Conservation (phyloP, 2,888 invertebrate species). For the Acanthococcus lagerstroemiae region DNA sequence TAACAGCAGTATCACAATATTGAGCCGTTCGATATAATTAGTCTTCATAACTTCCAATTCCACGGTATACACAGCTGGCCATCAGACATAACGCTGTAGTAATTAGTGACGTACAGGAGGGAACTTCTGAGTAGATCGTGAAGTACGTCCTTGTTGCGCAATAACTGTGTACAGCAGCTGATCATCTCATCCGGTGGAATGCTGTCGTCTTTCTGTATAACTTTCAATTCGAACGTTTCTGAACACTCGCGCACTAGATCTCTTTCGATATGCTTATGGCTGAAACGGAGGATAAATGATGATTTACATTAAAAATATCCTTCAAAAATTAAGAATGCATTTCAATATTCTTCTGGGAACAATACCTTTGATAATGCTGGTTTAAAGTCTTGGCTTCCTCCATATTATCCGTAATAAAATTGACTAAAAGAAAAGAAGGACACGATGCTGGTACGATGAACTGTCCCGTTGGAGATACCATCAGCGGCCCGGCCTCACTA, state of each 20-base stretch:
- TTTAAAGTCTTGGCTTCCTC: slow-evolving; percentile 62
- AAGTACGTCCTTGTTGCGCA: slow-evolving; percentile 47
- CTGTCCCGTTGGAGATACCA: slow-evolving; percentile 88
- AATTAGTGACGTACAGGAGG: slow-evolving; percentile 72
- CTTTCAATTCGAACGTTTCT: slow-evolving; percentile 55
- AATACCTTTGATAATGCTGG: slow-evolving; percentile 62
- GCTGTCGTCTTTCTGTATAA: slow-evolving; percentile 80
- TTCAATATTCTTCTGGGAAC: too few relatives aligned
- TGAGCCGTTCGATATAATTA: too few relatives aligned
- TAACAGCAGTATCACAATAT: too few relatives aligned
- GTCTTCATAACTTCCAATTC: slow-evolving; percentile 65
- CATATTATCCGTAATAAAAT: slow-evolving; percentile 69
- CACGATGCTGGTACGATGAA: slow-evolving; percentile 86
- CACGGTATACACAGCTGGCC: slow-evolving; percentile 88
- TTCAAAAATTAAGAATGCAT: too few relatives aligned
- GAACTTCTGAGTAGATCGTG: slow-evolving; percentile 51
- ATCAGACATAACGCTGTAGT: slow-evolving; percentile 82
- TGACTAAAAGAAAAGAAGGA: slow-evolving; percentile 73
- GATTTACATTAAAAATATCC: background rate
- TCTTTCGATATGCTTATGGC: slow-evolving; percentile 70
- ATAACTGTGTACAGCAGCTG: slow-evolving; percentile 62
- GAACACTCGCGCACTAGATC: slow-evolving; percentile 58
- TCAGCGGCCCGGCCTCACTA: slow-evolving; percentile 86
- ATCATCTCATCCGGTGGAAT: slow-evolving; percentile 86
- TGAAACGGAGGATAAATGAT: slow-evolving; percentile 41